Evolutionary conservation across 1,140 invertebrate species (phyloP).

Genomic region (Bombus confusus): DNA sequence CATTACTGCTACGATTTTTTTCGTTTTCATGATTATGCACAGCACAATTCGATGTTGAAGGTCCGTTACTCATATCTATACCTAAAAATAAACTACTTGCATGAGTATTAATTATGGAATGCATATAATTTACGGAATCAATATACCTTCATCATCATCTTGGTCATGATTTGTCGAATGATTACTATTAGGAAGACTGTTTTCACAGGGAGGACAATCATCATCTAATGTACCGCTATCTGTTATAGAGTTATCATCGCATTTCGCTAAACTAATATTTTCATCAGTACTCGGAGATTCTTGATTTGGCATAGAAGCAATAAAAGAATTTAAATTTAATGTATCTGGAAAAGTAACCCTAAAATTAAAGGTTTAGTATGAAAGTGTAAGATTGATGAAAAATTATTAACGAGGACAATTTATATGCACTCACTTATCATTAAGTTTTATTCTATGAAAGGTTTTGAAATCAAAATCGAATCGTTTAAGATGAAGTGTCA

Average conservation of each 20-base stretch:
- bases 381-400: constrained; percentile 4
- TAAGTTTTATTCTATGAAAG: constrained; percentile 94
- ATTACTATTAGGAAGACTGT: constrained; percentile 71
- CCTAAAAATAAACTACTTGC: constrained; percentile 70
- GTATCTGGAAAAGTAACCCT: constrained; percentile 93
- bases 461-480: constrained; percentile 96
- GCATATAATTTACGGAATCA: neutral
- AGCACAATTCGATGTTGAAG: constrained; percentile 71
- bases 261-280: constrained; percentile 80
- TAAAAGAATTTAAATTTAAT: constrained; percentile 91
- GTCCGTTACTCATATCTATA: constrained; percentile 85
- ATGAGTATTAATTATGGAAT: constrained; percentile 9
- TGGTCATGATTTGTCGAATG: constrained; percentile 75
- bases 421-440: constrained; percentile 89
- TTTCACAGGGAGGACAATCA: constrained; percentile 83
- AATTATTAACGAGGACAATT: neutral
- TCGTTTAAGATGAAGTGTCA: constrained; percentile 94
- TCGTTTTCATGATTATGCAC: constrained; percentile 80
- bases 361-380: constrained; percentile 47
- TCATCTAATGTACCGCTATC: constrained; percentile 87
- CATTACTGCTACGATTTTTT: constrained; percentile 80
- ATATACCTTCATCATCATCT: constrained; percentile 81
- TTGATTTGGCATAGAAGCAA: constrained; percentile 79
- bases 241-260: constrained; percentile 88
- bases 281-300: constrained; percentile 80